Conservation (phyloP, 2,888 invertebrate species). For the Brachypterus glaber region DNA sequence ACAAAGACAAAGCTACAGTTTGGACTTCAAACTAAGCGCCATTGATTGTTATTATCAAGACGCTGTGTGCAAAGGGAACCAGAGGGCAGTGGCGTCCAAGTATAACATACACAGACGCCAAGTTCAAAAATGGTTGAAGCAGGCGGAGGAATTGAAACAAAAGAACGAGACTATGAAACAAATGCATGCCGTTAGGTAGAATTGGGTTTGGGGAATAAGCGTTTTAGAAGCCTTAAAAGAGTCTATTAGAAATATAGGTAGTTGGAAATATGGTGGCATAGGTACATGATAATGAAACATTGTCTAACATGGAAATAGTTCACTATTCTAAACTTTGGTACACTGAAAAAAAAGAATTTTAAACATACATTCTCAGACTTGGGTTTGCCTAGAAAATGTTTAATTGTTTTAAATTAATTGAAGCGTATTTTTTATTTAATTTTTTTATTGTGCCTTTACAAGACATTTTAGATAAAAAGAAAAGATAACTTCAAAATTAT, state of each 20-base stretch:
- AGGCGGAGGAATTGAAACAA: slow-evolving; percentile 39
- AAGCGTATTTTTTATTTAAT: too few species aligned
- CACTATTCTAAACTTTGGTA: too few species aligned
- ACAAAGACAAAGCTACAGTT: slow-evolving; percentile 41
- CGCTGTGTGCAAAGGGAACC: slow-evolving; percentile 41
- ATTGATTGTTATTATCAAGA: slow-evolving; percentile 47
- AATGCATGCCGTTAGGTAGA: slow-evolving; percentile 31
- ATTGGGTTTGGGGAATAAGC: neutral
- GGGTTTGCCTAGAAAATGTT: too few species aligned
- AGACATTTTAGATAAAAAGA: too few species aligned
- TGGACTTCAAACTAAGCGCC: slow-evolving; percentile 48
- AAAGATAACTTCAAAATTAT: too few species aligned
- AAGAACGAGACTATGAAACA: slow-evolving; percentile 34
- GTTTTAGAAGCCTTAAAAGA: slow-evolving; percentile 3
- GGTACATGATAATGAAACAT: too few species aligned
- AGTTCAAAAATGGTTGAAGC: slow-evolving; percentile 50
- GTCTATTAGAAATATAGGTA: slow-evolving; percentile 4
- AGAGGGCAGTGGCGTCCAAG: slow-evolving; percentile 42
- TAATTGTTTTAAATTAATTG: too few species aligned
- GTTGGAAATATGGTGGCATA: neutral
- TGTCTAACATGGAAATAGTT: too few species aligned
- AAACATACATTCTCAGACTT: too few species aligned
- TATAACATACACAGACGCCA: slow-evolving; percentile 43
- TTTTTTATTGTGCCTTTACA: too few species aligned
- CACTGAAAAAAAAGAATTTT: too few species aligned